phyloP scores from a whole-genome alignment of 2,888 invertebrate genomes.

The Acholoe squamosa region DNA sequence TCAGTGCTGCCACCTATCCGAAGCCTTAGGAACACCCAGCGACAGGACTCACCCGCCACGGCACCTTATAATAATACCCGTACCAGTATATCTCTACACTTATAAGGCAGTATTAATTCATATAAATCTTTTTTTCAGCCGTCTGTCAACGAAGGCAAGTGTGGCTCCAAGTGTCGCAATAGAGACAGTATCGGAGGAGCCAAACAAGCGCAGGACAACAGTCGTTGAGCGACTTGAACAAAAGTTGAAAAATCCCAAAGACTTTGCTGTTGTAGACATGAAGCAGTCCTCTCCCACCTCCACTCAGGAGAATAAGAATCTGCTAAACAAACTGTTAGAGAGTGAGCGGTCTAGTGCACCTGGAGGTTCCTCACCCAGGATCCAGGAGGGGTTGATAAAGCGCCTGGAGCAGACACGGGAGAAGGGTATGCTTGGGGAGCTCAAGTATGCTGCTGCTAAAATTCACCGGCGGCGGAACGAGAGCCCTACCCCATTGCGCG shows the following conservation, averaged over 20 bases:
- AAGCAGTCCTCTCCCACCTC: conserved; percentile 40
- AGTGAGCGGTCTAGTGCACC: neutral
- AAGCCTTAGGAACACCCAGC: too few species aligned
- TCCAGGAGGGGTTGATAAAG: conserved; percentile 62
- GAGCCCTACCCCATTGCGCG: conserved; percentile 56
- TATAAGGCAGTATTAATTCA: too few species aligned
- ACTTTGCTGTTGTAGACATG: neutral
- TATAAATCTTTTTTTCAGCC: neutral
- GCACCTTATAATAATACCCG: too few species aligned
- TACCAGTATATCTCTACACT: too few species aligned
- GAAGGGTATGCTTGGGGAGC: conserved; percentile 61
- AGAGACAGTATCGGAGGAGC: conserved; percentile 43
- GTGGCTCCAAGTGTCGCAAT: conserved; percentile 45
- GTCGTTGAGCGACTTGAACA: conserved; percentile 60
- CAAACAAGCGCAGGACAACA: conserved; percentile 11
- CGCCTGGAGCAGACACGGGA: conserved; percentile 54
- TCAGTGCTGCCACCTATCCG: too few species aligned
- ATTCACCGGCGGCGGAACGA: conserved; percentile 62
- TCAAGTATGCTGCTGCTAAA: conserved; percentile 64
- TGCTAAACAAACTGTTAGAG: conserved; percentile 26
- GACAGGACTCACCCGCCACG: too few species aligned
- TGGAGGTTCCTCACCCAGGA: conserved; percentile 58
- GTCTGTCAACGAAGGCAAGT: conserved; percentile 47
- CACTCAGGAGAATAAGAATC: conserved; percentile 43
- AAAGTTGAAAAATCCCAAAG: conserved; percentile 15